Evolutionary conservation across 2,113 vertebrate species (phyloP), one percentile per base, ranked within the genome.

Genomic region (Murina feae): DNA sequence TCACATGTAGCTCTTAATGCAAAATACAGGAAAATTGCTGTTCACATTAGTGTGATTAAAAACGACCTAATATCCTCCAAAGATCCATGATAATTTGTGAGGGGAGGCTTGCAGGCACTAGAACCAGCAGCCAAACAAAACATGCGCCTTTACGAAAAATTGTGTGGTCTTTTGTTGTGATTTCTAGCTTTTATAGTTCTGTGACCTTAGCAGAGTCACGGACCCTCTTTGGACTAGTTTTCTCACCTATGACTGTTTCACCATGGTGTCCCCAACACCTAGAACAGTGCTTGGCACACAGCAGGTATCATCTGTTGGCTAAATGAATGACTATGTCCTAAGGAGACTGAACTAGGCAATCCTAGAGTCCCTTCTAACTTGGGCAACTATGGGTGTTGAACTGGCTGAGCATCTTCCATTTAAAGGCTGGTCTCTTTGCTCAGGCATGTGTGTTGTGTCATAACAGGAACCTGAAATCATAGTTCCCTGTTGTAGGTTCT

Each of bases 391-490:
- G 5, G 86, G 42, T 63, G n/a, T 30, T 58, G 49, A 39, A 69
- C 68, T 83, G 53, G 49, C 17, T 42, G 1, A 39, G 21, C 39
- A 79, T n/a, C n/a, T 83, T 78, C 63, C 85, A 55, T 7, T 58
- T 92, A 94, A 95, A 91, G 53, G n/a, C 44, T 60, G 3, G 28
- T 47, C 51, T 86, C 60, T 79, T 88, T 90, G 86, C 44, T 86
- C 39, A 35, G n/a, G 23, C 28, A 51, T 93, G 66, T 23, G 18
- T n/a, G 28, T 74, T 71, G 44, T 30, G 21, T 79, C 12, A 1
- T 35, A 93, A 95, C n/a, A 92, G 89, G 81, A 96, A 91, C 30
- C 30, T 76, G 80, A 94, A 95, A 86, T 83, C 37, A 89, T 11
- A 94, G 68, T 82, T 93, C 49, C 71, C 32, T 84, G 60, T 75